phyloP scores from a whole-genome alignment of 2,113 vertebrate species.

The Rhinogobius similis region DNA sequence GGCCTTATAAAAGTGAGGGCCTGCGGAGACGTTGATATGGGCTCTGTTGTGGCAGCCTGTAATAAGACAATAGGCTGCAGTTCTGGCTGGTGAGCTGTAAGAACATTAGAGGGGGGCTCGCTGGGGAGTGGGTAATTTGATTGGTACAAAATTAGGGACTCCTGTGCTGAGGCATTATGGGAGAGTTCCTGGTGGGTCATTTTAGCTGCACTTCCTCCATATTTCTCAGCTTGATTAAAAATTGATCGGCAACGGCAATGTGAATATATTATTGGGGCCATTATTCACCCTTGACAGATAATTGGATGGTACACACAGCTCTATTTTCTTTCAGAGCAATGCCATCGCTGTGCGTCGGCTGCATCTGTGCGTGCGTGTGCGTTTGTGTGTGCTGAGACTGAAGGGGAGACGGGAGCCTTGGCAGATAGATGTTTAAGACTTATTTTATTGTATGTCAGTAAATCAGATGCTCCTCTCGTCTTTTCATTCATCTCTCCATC shows the following conservation, averaged over 20 bases:
- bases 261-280: slow-evolving; percentile 99
- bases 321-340: slow-evolving; percentile 96
- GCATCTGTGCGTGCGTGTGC: slow-evolving; percentile 37
- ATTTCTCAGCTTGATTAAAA: slow-evolving; percentile 99
- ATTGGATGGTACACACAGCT: slow-evolving; percentile 95
- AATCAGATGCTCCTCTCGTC: slow-evolving; percentile 47
- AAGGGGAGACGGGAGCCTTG: slow-evolving; percentile 28
- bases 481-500: slow-evolving; percentile 49
- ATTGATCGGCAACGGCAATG: slow-evolving; percentile 99
- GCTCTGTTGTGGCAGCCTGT: slow-evolving; percentile 86
- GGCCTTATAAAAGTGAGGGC: slow-evolving; percentile 81
- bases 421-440: slow-evolving; percentile 54
- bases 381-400: slow-evolving; percentile 21
- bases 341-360: slow-evolving; percentile 80
- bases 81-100: slow-evolving; percentile 2
- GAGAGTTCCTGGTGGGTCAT: slow-evolving; percentile 92
- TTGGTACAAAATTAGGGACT: slow-evolving; percentile 97
- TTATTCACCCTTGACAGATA: slow-evolving; percentile 98
- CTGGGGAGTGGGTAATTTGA: slow-evolving; percentile 91
- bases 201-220: slow-evolving; percentile 98
- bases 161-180: slow-evolving; percentile 86
- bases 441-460: slow-evolving; percentile 55
- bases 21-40: slow-evolving; percentile 85
- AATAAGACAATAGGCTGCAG: slow-evolving; percentile 85
- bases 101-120: slow-evolving; percentile 16